These are phyloP conservation scores for Leistus spinibarbis DNA, from an alignment of 2,888 invertebrate species.

Conservation along the genomic window DNA sequence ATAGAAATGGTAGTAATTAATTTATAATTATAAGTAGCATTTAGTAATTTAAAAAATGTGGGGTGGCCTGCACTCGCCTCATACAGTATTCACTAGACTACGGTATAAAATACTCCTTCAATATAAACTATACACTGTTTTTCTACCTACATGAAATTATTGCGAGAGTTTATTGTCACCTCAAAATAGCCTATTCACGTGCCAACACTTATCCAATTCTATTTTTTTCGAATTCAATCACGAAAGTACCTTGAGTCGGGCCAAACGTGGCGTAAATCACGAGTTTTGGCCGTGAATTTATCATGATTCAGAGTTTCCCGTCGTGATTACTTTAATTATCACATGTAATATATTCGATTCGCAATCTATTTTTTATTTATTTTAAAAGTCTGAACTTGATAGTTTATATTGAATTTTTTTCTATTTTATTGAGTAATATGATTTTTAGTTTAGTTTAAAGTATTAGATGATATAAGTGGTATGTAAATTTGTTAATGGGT, in stretches of 20 bases:
- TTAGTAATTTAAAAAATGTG: too few species aligned
- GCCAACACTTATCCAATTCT: not conserved
- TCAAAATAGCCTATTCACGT: not conserved
- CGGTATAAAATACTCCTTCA: too few species aligned
- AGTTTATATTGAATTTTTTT: not conserved
- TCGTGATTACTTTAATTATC: not conserved
- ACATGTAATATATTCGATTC: not conserved
- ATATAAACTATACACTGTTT: too few species aligned
- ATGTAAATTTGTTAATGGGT: not conserved
- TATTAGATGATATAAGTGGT: not conserved
- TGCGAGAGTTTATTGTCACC: not conserved
- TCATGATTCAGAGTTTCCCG: constrained; percentile 19
- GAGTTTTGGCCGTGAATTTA: constrained; percentile 16
- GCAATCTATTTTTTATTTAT: not conserved
- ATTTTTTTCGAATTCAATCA: not conserved
- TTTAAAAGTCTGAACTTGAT: not conserved
- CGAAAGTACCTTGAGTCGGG: not conserved
- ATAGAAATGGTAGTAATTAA: too few species aligned
- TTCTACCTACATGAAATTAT: not conserved
- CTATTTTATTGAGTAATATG: not conserved
- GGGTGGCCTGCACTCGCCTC: too few species aligned
- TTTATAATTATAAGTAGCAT: too few species aligned
- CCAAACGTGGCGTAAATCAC: not conserved
- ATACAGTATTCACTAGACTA: too few species aligned
- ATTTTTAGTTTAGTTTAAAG: constrained; percentile 1